phyloP scores from a whole-genome alignment of 2,888 invertebrate species.

The Poecilobothrus nobilitatus region DNA sequence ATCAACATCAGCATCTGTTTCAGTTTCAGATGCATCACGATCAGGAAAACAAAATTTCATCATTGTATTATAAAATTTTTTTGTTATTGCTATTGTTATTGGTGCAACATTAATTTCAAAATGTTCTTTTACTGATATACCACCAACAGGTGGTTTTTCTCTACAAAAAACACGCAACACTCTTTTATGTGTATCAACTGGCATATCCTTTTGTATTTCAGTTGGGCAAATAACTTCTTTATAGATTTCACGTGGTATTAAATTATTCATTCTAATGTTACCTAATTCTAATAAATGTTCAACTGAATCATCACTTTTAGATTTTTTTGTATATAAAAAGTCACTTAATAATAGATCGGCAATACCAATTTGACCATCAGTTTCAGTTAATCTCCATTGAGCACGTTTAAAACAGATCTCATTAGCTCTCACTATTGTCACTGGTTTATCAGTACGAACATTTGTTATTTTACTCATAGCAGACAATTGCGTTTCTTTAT shows the following conservation, averaged over 20 bases:
- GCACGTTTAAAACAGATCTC: slow-evolving; percentile 99
- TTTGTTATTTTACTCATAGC: slow-evolving; percentile 52
- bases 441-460: slow-evolving; percentile 60
- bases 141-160: slow-evolving; percentile 95
- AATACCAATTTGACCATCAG: slow-evolving; percentile 95
- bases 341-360: slow-evolving; percentile 92
- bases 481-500: slow-evolving; percentile 67
- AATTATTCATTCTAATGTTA: slow-evolving; percentile 89
- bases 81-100: slow-evolving; percentile 82
- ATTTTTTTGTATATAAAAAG: slow-evolving; percentile 94
- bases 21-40: slow-evolving; percentile 70
- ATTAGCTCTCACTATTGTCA: slow-evolving; percentile 71
- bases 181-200: slow-evolving; percentile 76
- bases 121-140: slow-evolving; percentile 97
- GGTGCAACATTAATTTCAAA: slow-evolving; percentile 98
- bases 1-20: slow-evolving; percentile 55
- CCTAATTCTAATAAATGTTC: slow-evolving; percentile 95
- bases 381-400: slow-evolving; percentile 94
- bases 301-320: slow-evolving; percentile 92
- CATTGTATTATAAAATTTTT: slow-evolving; percentile 95
- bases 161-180: slow-evolving; percentile 89
- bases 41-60: slow-evolving; percentile 96
- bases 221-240: slow-evolving; percentile 77
- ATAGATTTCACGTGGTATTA: slow-evolving; percentile 89
- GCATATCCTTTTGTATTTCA: slow-evolving; percentile 74